These are phyloP conservation scores for Thereuonema tuberculata DNA, from an alignment of 1,140 invertebrate species.

Conservation along the genomic window DNA sequence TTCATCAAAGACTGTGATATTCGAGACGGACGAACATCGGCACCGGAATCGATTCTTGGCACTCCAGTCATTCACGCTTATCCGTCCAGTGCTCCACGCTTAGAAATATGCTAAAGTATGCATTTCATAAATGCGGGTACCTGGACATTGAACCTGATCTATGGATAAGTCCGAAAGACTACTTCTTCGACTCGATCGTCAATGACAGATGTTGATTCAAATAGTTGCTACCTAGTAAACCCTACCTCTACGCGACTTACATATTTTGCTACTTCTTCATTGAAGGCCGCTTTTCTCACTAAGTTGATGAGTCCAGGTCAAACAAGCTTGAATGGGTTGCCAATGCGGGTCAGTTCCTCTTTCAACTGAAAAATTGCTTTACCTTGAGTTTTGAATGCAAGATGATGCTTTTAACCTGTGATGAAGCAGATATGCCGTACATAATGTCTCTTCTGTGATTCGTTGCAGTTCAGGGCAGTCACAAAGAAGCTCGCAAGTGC, in stretches of 20 bases:
- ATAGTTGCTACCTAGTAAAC: too few relatives aligned
- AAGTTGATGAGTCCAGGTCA: background rate
- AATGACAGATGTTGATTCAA: too few relatives aligned
- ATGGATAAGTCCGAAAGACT: too few relatives aligned
- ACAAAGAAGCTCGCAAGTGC: background rate
- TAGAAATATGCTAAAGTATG: too few relatives aligned
- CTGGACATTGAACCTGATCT: too few relatives aligned
- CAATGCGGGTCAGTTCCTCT: background rate
- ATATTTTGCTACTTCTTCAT: background rate
- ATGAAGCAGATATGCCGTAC: background rate
- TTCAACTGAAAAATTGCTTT: background rate
- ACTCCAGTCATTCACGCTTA: too few relatives aligned
- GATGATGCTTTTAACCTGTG: background rate
- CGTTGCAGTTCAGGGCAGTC: background rate
- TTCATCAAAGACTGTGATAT: too few relatives aligned
- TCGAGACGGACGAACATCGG: too few relatives aligned
- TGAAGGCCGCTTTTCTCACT: background rate
- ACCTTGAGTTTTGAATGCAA: background rate
- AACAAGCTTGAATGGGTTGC: background rate
- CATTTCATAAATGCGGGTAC: too few relatives aligned
- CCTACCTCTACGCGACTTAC: background rate
- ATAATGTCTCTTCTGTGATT: background rate
- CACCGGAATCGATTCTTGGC: too few relatives aligned
- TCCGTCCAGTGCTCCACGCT: too few relatives aligned
- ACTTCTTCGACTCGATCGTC: too few relatives aligned